Evolutionary conservation across 2,797 vertebrate species (phyloP).

Genomic region (Gambelia wislizenii): DNA sequence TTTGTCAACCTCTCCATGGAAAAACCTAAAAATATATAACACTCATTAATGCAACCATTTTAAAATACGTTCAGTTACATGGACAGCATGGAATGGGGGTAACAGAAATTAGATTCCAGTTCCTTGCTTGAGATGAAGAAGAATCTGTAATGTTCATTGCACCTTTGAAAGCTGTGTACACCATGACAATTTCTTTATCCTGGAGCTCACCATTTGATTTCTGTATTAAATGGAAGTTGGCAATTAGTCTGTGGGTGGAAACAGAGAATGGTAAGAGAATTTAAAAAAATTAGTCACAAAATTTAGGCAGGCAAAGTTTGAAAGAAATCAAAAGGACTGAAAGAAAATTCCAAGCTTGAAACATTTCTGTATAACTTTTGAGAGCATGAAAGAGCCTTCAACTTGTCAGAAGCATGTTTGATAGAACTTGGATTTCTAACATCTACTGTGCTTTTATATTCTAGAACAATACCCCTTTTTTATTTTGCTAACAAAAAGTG

Average conservation of each 20-base stretch:
- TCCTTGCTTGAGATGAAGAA: background rate
- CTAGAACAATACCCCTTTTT: constrained; percentile 33
- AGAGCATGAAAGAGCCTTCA: constrained; percentile 1
- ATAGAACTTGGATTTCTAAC: constrained; percentile 23
- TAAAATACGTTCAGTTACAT: background rate
- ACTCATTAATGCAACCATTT: background rate
- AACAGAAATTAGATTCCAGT: background rate
- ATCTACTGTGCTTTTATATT: constrained; percentile 26
- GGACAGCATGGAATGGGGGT: background rate
- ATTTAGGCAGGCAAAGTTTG: constrained; percentile 5
- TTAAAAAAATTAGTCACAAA: accelerated
- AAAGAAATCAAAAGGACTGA: constrained; percentile 36
- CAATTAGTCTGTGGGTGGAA: constrained; percentile 5
- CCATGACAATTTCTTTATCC: background rate
- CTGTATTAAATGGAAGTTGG: background rate
- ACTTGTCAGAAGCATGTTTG: constrained; percentile 31
- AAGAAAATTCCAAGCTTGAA: constrained; percentile 26
- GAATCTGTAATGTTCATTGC: background rate
- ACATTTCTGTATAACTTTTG: background rate
- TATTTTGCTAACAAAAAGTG: constrained; percentile 34
- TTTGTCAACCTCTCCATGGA: background rate
- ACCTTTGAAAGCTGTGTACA: background rate
- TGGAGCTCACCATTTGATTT: background rate
- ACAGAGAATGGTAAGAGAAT: background rate
- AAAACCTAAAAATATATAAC: background rate